Evolutionary conservation across 2,113 vertebrate species (phyloP).

Genomic region (Neofelis nebulosa): DNA sequence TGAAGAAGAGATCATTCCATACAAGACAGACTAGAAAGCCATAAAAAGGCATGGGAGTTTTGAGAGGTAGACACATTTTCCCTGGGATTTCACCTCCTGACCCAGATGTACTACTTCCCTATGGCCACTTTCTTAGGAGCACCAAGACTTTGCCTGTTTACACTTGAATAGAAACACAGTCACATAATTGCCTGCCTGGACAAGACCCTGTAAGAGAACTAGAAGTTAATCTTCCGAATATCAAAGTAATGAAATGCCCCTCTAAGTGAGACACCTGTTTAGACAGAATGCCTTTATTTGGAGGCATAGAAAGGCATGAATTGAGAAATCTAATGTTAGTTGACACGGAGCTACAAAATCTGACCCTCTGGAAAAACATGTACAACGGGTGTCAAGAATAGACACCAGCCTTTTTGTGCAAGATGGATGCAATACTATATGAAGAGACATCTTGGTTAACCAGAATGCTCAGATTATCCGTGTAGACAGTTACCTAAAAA

Average conservation of each 20-base stretch:
- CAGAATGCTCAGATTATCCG: background rate
- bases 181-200: background rate
- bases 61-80: background rate
- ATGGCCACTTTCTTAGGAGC: background rate
- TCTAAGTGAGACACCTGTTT: background rate
- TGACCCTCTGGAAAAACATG: background rate
- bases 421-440: too few species aligned
- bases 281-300: background rate
- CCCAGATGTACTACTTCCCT: background rate
- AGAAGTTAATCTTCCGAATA: background rate
- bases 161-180: background rate
- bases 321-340: background rate
- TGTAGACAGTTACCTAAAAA: background rate
- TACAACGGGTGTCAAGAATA: background rate
- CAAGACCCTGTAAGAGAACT: background rate
- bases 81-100: background rate
- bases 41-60: background rate
- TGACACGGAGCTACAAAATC: background rate
- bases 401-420: background rate
- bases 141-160: background rate
- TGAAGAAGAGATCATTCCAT: background rate
- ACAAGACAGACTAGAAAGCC: background rate
- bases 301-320: background rate
- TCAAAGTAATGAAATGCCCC: background rate
- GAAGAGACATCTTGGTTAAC: background rate